Percentiles rank a stretch among this genome's conserved stretches.
Evolutionary conservation across 92 coral and sea anemone species (phyloP).

Genomic region (Epizoanthus scotinus): DNA sequence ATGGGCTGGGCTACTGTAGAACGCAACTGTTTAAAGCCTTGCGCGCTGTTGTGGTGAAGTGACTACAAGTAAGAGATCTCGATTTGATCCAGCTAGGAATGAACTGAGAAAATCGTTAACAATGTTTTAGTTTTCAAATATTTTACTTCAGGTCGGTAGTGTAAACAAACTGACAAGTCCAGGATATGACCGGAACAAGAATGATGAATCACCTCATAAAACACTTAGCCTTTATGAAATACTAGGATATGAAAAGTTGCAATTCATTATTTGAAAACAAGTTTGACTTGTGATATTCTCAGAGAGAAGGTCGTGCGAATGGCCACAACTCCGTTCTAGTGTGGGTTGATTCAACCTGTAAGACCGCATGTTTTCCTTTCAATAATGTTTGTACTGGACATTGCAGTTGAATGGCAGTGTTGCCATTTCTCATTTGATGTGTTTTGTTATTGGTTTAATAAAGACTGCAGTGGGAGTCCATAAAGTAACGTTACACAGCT

Average conservation of each 20-base stretch:
- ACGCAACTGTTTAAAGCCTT: no score
- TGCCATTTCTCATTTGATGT: slow-evolving; percentile 39
- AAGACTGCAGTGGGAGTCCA: slow-evolving; percentile 29
- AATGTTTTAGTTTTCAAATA: slow-evolving; percentile 8
- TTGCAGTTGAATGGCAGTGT: slow-evolving; percentile 32
- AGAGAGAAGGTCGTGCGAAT: background rate
- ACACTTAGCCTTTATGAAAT: slow-evolving; percentile 31
- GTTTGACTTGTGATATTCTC: background rate
- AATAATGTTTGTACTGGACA: slow-evolving; percentile 28
- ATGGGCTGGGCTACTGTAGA: no score
- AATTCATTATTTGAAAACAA: slow-evolving; percentile 5
- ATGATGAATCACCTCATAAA: slow-evolving; percentile 38
- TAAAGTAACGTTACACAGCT: slow-evolving; percentile 27
- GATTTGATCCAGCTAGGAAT: no score
- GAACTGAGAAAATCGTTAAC: background rate
- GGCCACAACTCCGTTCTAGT: background rate
- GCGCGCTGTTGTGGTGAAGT: background rate
- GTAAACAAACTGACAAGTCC: slow-evolving; percentile 31
- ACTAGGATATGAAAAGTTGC: slow-evolving; percentile 17
- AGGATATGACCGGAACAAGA: slow-evolving; percentile 34
- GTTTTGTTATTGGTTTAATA: slow-evolving; percentile 34
- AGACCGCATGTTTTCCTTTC: slow-evolving; percentile 19
- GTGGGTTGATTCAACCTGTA: slow-evolving; percentile 15
- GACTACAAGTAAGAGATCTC: no score
- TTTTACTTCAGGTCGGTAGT: slow-evolving; percentile 1